Evolutionary conservation across 2,797 vertebrate species (phyloP), one percentile per base, ranked within the genome.

Genomic region (Enteromius trimaculatus): DNA sequence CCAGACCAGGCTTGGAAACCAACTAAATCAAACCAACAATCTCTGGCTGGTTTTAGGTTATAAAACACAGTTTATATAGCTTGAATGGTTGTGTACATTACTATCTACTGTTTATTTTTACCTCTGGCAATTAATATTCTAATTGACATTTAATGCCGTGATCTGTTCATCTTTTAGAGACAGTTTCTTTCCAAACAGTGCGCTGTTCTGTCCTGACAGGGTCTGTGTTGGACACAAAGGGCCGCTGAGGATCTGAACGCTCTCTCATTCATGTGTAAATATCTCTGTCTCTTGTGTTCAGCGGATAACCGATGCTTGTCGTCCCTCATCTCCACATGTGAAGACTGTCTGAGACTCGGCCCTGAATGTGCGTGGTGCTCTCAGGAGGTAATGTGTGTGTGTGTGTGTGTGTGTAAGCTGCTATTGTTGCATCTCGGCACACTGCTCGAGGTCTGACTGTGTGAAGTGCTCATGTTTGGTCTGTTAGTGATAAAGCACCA

Each of bases 291-390:
- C 55, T 79, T 79, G 37, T 76, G 80, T 77, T 70, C 94, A 99
- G 97, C 92, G 90, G 93, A 96, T 91, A 95, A 94, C 90, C 92
- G 88, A 89, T 99, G 98, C 90, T 86, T 88, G 82, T 95, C 95
- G 87, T 93, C 96, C 8, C 89, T 92, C 78, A 89, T 95, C 90
- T 92, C 88, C 23, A 96, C 96, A 37, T 99, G 98, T 78, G 83
- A 93, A 68, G 95, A 94, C 87, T 99, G 98, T 90, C 95, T 99
- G 86, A 92, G 91, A 77, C 94, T 94, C 87, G 96, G 96, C 89
- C 96, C 97, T 23, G 96, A 97, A 89, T 99, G 98, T 26, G 96
- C 96, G 90, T 99, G 98, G 98, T 99, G 98, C 93, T 95, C 95
- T 92, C 94, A 97, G 92, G 95, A 99, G 97, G 98, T 99, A 93